Conservation (phyloP, 2,888 invertebrate species). For the Pandemis cinnamomeana region DNA sequence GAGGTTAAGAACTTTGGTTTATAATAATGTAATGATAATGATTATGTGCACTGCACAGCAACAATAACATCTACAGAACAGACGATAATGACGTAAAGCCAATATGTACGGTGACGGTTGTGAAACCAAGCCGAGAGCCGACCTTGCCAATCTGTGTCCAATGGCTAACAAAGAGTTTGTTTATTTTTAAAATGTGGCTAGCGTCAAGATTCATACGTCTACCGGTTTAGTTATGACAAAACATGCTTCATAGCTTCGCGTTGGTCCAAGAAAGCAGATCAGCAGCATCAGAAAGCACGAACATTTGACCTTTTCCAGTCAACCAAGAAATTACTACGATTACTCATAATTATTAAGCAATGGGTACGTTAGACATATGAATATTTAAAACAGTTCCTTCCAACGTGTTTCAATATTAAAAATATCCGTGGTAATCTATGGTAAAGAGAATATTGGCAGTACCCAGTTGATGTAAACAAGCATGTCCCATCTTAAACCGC, state of each 20-base stretch:
- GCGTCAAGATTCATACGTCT: background rate
- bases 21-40: background rate
- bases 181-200: conserved; percentile 23
- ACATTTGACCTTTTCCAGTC: too few species aligned
- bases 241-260: too few species aligned
- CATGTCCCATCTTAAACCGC: background rate
- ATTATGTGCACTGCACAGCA: background rate
- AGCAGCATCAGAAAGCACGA: too few species aligned
- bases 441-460: too few species aligned
- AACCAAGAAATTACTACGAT: background rate
- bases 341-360: background rate
- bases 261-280: too few species aligned
- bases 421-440: too few species aligned
- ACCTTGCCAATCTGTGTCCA: conserved; percentile 29
- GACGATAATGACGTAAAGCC: conserved; percentile 7
- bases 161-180: conserved; percentile 14
- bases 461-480: background rate
- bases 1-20: background rate
- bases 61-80: background rate
- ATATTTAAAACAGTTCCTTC: too few species aligned
- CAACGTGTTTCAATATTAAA: too few species aligned
- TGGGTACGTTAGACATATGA: too few species aligned
- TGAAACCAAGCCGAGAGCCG: conserved; percentile 9
- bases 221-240: background rate
- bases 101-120: conserved; percentile 8